phyloP scores from a whole-genome alignment of 2,797 vertebrate genomes.

The Glyptemys insculpta region DNA sequence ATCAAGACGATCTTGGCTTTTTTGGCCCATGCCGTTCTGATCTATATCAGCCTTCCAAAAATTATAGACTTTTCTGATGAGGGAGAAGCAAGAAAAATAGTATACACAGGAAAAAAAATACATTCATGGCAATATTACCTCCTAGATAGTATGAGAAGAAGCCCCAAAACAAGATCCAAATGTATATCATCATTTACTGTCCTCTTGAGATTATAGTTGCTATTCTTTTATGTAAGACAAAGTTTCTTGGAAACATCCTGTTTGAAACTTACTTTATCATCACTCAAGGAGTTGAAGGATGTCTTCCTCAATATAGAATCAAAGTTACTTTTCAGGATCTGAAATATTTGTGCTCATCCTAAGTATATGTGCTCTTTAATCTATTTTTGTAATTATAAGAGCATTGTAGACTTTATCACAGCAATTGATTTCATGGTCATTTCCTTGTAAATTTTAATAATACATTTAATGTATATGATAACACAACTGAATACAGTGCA shows the following conservation, averaged over 20 bases:
- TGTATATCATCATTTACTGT: not conserved
- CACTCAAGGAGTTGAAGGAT: not conserved
- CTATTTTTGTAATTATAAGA: not conserved
- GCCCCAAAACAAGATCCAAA: not conserved
- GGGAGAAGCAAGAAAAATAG: not conserved
- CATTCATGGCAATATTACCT: not conserved
- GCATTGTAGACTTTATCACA: not conserved
- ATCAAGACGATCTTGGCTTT: not conserved
- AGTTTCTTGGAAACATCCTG: not conserved
- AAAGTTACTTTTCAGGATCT: constrained; percentile 4
- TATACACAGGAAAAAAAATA: not conserved
- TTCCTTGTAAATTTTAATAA: constrained; percentile 1
- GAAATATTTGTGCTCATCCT: not conserved
- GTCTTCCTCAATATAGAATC: constrained; percentile 13
- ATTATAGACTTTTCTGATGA: not conserved
- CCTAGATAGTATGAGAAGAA: not conserved
- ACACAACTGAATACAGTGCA: not conserved
- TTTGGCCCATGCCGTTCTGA: not conserved
- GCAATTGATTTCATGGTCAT: not conserved
- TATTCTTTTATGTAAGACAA: not conserved
- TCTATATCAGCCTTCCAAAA: not conserved
- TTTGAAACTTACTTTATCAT: not conserved
- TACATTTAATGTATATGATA: constrained; percentile 5
- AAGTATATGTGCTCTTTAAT: not conserved
- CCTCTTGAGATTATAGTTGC: not conserved